These are phyloP conservation scores for Dendronephthya gigantea DNA, from an alignment of 64 coral and sea anemone genomes.

Conservation along the genomic window DNA sequence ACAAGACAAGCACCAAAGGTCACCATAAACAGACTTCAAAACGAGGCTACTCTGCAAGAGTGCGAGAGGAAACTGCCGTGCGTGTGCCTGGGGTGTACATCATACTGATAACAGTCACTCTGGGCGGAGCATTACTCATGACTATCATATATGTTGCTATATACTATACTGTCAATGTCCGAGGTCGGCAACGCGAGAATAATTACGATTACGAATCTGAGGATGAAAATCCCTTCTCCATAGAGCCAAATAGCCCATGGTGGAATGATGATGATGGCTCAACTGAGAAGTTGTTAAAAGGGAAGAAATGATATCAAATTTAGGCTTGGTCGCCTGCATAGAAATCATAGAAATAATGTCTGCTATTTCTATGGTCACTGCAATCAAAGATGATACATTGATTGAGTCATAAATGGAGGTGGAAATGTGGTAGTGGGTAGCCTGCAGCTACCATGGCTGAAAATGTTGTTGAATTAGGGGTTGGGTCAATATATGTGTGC, in stretches of 20 bases:
- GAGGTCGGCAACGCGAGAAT: not conserved
- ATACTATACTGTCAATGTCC: not conserved
- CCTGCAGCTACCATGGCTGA: too few species aligned
- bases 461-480: too few species aligned
- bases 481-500: too few species aligned
- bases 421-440: too few species aligned
- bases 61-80: not conserved
- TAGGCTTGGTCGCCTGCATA: too few species aligned
- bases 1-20: not conserved
- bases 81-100: not conserved
- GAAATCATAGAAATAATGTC: too few species aligned
- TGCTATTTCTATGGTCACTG: too few species aligned
- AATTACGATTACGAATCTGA: not conserved
- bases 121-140: not conserved
- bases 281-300: not conserved
- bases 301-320: not conserved
- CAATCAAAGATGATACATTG: too few species aligned
- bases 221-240: not conserved
- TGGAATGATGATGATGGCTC: not conserved
- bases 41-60: not conserved
- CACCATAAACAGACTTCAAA: not conserved
- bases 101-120: not conserved
- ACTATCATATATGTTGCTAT: slow-evolving; percentile 12
- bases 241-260: not conserved
- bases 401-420: too few species aligned